Base-by-base conservation (phyloP, 1,140 invertebrate species). In the Pseudomyrmex dendroicus region DNA sequence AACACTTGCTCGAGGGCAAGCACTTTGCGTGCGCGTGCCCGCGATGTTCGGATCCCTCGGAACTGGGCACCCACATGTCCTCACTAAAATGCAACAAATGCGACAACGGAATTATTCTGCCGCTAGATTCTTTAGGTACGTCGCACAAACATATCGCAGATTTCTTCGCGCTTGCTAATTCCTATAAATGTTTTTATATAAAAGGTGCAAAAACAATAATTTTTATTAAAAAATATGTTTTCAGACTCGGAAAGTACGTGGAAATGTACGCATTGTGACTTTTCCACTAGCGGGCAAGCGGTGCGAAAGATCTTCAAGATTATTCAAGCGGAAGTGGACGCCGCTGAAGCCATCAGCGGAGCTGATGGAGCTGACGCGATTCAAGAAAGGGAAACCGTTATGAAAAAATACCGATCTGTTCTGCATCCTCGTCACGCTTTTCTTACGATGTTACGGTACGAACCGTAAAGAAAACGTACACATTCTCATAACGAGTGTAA, bases 11-110 rank as follows among this genome's bases (percentile, higher is more conserved):
- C 17, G 95, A 96, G 89, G 96, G 96, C 22, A 98, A 98, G 94
- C 96, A 97, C 91, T 98, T 98, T 90, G 94, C 95, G 7, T 98
- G 97, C 89, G 95, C 94, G 50, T 98, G 97, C 86, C 83, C 93
- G 20, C 95, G 97, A 64, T 98, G 97, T 89, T 93, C 95, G 0
- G 97, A 98, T 92, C 96, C 97, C 5, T 96, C 96, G 0, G 97
- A 98, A 90, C 91, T 97, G 20, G 96, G 96, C 10, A 97, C 97
- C 0, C 96, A 97, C 90, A 94, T 97, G 83, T 97, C 97, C 72
- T 96, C 97, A 0, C 89, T 98, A 0, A 97, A 97, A 87, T 98
- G 97, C 89, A 96, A 94, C 56, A 96, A 96, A 91, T 98, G 97
- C 90, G 95, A 96, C 44, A 96, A 96, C 86, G 97, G 97, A 0